These are phyloP conservation scores for Pomacea canaliculata DNA, from an alignment of 2,888 invertebrate species.

Conservation along the genomic window DNA sequence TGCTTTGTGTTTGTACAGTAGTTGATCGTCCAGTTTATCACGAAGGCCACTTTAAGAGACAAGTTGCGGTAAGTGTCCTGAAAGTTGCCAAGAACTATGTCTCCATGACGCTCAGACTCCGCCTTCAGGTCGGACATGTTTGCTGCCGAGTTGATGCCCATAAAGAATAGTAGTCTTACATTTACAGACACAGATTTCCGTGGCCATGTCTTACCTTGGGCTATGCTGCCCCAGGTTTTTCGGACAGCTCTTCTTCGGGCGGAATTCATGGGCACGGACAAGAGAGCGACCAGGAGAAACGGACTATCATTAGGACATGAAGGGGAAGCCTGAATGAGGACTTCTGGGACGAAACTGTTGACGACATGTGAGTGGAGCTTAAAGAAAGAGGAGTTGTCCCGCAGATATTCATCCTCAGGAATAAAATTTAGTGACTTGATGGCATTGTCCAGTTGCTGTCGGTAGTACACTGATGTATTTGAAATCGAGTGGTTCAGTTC, in stretches of 20 bases:
- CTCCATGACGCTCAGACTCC: not conserved
- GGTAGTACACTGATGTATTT: no score
- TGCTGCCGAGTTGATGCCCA: not conserved
- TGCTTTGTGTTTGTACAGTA: not conserved
- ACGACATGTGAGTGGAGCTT: not conserved
- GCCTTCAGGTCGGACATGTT: not conserved
- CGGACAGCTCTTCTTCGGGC: not conserved
- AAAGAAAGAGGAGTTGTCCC: not conserved
- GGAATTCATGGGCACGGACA: not conserved
- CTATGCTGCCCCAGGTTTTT: not conserved
- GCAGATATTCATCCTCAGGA: not conserved
- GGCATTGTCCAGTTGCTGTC: no score
- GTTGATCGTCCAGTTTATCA: not conserved
- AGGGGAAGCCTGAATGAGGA: not conserved
- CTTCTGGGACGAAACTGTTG: not conserved
- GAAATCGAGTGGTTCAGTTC: no score
- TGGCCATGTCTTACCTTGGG: not conserved
- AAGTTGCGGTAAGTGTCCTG: not conserved
- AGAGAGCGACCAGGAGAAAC: not conserved
- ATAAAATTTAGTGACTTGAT: not conserved
- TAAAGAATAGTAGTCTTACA: not conserved
- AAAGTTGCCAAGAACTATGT: not conserved
- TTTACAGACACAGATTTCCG: not conserved
- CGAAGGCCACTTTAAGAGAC: not conserved
- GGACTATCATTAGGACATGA: not conserved